Conservation (phyloP, 2,113 vertebrate species). For the Oryzias melastigma region DNA sequence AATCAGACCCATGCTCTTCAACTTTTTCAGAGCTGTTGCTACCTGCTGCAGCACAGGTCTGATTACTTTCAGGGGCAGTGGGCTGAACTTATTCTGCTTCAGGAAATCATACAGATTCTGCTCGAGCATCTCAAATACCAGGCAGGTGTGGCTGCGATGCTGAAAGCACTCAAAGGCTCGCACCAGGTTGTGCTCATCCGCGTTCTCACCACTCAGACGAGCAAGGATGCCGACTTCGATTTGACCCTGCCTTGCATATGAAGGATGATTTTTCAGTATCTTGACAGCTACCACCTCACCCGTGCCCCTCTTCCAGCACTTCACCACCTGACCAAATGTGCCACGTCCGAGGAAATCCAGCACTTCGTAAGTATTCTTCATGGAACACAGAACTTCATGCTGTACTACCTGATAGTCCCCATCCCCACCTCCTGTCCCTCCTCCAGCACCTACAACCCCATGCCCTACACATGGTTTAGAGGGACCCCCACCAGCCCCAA, state of each 20-base stretch:
- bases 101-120: conserved; percentile 98
- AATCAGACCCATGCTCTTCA: conserved; percentile 98
- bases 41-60: conserved; percentile 98
- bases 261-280: conserved; percentile 98
- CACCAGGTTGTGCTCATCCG: conserved; percentile 97
- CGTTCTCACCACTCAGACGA: conserved; percentile 94
- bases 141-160: conserved; percentile 95
- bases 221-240: conserved; percentile 98
- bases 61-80: conserved; percentile 96
- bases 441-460: conserved; percentile 81
- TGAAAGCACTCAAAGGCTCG: conserved; percentile 98
- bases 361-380: conserved; percentile 98
- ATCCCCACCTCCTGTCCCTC: conserved; percentile 82
- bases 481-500: conserved; percentile 66
- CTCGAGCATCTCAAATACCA: conserved; percentile 99
- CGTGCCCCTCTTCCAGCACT: conserved; percentile 98
- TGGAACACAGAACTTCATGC: conserved; percentile 94
- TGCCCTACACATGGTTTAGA: conserved; percentile 81
- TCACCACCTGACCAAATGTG: conserved; percentile 98
- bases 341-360: conserved; percentile 97
- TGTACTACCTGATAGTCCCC: conserved; percentile 98
- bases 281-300: conserved; percentile 96
- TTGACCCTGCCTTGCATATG: conserved; percentile 95
- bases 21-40: conserved; percentile 95
- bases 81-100: conserved; percentile 99